Base-by-base conservation (phyloP, 2,113 vertebrate genomes). In the Turnix velox region DNA sequence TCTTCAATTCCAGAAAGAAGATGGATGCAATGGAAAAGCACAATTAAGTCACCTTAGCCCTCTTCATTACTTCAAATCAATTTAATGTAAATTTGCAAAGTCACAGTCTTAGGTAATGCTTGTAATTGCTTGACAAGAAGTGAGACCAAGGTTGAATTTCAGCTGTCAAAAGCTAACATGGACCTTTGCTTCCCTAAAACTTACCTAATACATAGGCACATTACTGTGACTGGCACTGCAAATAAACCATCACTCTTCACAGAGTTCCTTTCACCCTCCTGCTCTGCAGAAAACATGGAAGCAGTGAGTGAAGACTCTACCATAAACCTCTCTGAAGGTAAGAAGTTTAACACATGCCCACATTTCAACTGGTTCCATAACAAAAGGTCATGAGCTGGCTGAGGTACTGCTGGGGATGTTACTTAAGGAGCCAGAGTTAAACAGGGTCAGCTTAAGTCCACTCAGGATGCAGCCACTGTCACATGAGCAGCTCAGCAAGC, bases 1-100 rank as follows among this genome's bases (percentile, higher is more conserved):
- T 94, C 61, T 80, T 78, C 91, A 96, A 1, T n/a, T 73, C 65
- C 51, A 84, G 87, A 88, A 97, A 95, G 72, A 95, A 95, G 39
- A 59, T 73, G 18, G 18, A 7, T 54, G 42, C 77, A 77, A 76
- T 62, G 68, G 81, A 87, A 94, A 94, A 95, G 72, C 52, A 88
- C 52, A 80, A 24, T 91, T 80, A 95, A 65, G 63, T 80, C 71
- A 82, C 61, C 69, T n/a, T 63, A 19, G 2, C 18, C 49, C 45
- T 66, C 77, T 82, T 77, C 42, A 52, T 48, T 51, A n/a, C 25
- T 43, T 46, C 37, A 80, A 67, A 40, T 2, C 10, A 94, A 42
- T 18, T 31, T 58, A 79, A 74, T 58, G 74, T 40, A 61, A 87
- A 94, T 59, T 49, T 79, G 39, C 15, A 2, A 94, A 86, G 71